Evolutionary conservation across 2,797 vertebrate genomes (phyloP), one percentile per base, ranked within the genome.

Genomic region (Peromyscus attwateri): DNA sequence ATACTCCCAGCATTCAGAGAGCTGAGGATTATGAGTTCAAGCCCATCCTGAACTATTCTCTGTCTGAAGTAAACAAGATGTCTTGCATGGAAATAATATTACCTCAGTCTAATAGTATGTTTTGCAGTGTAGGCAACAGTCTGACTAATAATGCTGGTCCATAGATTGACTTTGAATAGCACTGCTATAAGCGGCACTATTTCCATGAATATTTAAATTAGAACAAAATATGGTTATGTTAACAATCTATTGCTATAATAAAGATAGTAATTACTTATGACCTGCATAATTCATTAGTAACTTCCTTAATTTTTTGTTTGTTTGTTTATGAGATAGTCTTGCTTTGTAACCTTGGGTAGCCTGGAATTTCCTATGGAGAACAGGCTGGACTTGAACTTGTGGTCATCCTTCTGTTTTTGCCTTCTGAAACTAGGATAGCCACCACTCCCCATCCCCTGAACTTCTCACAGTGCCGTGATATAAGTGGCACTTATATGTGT

Each of bases 171-270:
- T 92, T 85, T 93, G 66, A 85, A 37, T 68, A 82, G 68, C 34
- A n/a, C 66, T 68, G 52, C 34, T 89, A 2, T 90, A 62, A 92
- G 73, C 21, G 25, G 8, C 12, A 62, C 0, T 76, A 17, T 31
- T 31, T 95, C 29, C 91, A 68, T 80, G 64, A 73, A 37, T 90
- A 43, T 29, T 91, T 95, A 75, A 92, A 88, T 94, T 88, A 81
- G 73, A 93, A 90, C 1, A 60, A 94, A 79, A 90, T 34, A 90
- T 34, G 60, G 34, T 31, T 80, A 66, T 82, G 27, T 68, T 82
- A 84, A 31, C 29, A 87, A 31, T 66, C 37, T 79, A 55, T 95
- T 91, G 43, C 57, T 71, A 84, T 88, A 31, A 49, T 92, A 94
- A 95, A 79, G 49, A 27, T 93, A 73, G 77, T 73, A 29, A 88